A percentile compares a stretch with the other conserved stretches of the same genome.
These are phyloP conservation scores for Linhomoeus sp. DNA, from an alignment of 2,888 invertebrate species.

Conservation along the genomic window DNA sequence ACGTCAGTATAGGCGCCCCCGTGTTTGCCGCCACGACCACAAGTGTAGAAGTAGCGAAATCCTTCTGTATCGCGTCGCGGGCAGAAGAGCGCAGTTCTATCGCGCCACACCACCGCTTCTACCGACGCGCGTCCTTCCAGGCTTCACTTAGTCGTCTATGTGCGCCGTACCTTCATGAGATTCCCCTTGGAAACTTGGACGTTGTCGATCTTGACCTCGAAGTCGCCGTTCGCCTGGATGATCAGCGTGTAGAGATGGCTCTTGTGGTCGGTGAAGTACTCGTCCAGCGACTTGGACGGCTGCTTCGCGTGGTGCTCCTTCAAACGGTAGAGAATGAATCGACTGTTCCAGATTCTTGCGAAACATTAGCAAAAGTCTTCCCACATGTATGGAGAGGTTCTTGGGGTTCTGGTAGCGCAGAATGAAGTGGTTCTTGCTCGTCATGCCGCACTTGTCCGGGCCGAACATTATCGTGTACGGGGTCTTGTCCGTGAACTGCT, in stretches of 20 bases:
- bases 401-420: conserved; percentile 82
- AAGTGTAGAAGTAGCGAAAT: no score
- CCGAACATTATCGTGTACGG: conserved; percentile 99
- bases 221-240: conserved; percentile 55
- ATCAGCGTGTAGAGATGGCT: conserved; percentile 67
- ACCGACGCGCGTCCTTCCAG: no score
- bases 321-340: no score
- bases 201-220: conserved; percentile 59
- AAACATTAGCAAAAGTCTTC: not conserved
- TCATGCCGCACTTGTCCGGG: conserved; percentile 93
- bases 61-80: no score
- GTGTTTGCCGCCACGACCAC: no score
- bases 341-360: conserved; percentile 11
- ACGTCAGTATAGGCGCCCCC: no score
- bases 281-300: conserved; percentile 43
- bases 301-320: conserved; percentile 86
- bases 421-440: conserved; percentile 72
- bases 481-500: conserved; percentile 75
- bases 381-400: conserved; percentile 54
- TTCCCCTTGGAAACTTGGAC: conserved; percentile 24
- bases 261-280: conserved; percentile 58
- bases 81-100: no score
- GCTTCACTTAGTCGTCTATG: no score
- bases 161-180: conserved; percentile 16
- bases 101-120: no score